Evolutionary conservation across 2,888 invertebrate species (phyloP), one percentile per base, ranked within the genome.

Genomic region (Macaria liturata): DNA sequence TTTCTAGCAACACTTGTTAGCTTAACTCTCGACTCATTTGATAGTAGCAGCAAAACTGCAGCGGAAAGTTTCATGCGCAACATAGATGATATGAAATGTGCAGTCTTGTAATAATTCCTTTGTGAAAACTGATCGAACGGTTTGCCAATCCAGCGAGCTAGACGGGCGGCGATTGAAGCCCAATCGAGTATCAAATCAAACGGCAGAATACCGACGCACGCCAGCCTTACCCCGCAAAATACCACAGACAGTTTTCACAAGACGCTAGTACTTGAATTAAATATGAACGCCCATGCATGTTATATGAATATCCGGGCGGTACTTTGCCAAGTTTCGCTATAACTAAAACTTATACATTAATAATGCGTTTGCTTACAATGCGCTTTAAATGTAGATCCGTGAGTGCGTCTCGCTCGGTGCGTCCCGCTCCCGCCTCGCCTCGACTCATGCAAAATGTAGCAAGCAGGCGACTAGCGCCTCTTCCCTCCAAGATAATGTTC

Each of bases 341-440:
- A 89, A 89, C 91, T 91, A 89, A 90, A 91, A 88, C 85, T 86
- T 88, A 84, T 91, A 87, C 91, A 91, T 91, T 91, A 90, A 87
- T 91, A 91, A 91, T 91, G 84, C 83, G 80, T 83, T 88, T 91
- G 90, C 89, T 91, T 91, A 90, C 91, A 89, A 91, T 91, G 90
- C 87, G 89, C 91, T 91, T 90, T 90, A 91, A 91, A 90, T 91
- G 91, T 91, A 89, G 88, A 89, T 89, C 84, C 83, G 80, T 74
- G 32, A 78, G 80, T 72, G 69, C 67, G 76, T 85, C 86, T 71
- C 78, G 68, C 75, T 84, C 79, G 62, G 69, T 62, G 20, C 20
- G 20, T 71, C 37, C 32, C 8, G 46, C 20, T 44, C 75, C 73
- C 78, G 37, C 32, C 67, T 78, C 77, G 75, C 75, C 75, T 72